Evolutionary conservation across 2,113 vertebrate species (phyloP).

Genomic region (Chinchilla lanigera): DNA sequence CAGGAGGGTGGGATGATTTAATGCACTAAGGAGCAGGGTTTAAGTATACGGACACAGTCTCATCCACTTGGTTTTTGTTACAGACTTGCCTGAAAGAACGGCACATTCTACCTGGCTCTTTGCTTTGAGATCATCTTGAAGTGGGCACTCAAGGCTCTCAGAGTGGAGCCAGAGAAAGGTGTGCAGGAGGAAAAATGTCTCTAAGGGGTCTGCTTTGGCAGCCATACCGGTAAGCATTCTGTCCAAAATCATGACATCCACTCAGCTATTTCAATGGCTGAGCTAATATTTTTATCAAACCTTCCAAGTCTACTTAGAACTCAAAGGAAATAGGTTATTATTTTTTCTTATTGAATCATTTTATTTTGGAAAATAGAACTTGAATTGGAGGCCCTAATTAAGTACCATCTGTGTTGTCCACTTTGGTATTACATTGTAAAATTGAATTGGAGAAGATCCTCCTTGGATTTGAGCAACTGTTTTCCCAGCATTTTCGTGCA

Average conservation of each 20-base stretch:
- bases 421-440: background rate
- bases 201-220: background rate
- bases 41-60: background rate
- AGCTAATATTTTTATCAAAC: background rate
- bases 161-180: background rate
- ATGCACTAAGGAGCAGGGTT: background rate
- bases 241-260: too few species aligned
- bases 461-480: background rate
- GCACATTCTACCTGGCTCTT: background rate
- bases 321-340: background rate
- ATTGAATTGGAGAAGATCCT: background rate
- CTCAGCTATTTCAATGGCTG: background rate
- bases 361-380: background rate
- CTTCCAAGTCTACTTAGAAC: background rate
- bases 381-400: background rate
- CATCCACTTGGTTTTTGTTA: background rate
- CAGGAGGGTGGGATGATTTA: background rate
- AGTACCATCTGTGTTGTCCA: background rate
- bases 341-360: background rate
- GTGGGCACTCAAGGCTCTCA: background rate
- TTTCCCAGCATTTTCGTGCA: background rate
- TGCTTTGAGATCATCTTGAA: background rate
- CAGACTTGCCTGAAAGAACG: background rate
- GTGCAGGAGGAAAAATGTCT: accelerated
- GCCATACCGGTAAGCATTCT: background rate